These are phyloP conservation scores for Dryadula phaetusa DNA, from an alignment of 2,888 invertebrate species.

Conservation along the genomic window DNA sequence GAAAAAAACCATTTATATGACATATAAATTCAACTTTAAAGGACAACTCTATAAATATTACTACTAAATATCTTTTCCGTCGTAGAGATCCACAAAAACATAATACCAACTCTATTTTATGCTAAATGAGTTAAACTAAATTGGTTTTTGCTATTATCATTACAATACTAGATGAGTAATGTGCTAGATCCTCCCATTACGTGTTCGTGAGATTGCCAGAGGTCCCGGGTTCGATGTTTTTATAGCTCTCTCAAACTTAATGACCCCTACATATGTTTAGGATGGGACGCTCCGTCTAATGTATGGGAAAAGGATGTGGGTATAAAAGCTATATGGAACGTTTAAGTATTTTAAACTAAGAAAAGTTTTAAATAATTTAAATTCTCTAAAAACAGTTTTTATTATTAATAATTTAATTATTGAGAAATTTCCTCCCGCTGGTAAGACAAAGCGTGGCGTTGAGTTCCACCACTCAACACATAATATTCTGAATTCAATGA, in stretches of 20 bases:
- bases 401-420: too few species aligned
- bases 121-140: constrained; percentile 1
- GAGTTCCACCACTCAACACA: too few species aligned
- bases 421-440: too few species aligned
- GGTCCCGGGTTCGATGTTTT: constrained; percentile 36
- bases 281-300: not conserved
- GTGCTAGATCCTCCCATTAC: constrained; percentile 44
- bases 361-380: not conserved
- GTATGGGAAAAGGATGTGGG: constrained; percentile 8
- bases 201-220: constrained; percentile 40
- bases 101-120: not conserved
- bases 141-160: constrained; percentile 20
- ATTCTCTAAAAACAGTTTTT: too few species aligned
- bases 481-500: too few species aligned
- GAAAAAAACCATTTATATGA: too few species aligned
- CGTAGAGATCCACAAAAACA: not conserved
- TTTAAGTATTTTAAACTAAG: not conserved
- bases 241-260: constrained; percentile 41
- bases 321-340: not conserved
- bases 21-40: too few species aligned
- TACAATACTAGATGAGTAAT: constrained; percentile 44
- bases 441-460: too few species aligned
- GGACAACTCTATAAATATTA: too few species aligned
- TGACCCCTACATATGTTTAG: constrained; percentile 37
- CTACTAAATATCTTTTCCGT: not conserved